phyloP scores from a whole-genome alignment of 2,797 vertebrate genomes.

The Falco columbarius region DNA sequence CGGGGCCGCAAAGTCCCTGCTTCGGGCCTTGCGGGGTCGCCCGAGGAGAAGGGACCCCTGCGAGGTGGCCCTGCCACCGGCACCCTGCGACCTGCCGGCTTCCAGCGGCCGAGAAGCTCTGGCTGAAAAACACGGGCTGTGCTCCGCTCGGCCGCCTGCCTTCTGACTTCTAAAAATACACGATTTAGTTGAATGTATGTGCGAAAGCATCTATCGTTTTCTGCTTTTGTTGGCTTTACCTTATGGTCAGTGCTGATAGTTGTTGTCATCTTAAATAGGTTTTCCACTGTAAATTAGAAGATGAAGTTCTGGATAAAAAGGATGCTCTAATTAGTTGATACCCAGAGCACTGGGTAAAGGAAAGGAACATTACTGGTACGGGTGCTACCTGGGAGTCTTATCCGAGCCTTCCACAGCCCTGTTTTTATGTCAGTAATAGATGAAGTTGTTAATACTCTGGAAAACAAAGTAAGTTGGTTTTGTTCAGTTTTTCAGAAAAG shows the following conservation, averaged over 20 bases:
- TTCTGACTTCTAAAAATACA: not conserved
- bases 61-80: accelerated
- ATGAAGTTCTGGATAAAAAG: not conserved
- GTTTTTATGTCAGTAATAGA: not conserved
- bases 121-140: not conserved
- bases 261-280: not conserved
- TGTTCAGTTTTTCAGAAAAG: not conserved
- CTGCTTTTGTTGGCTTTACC: not conserved
- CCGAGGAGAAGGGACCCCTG: not conserved
- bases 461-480: not conserved
- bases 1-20: not conserved
- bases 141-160: accelerated
- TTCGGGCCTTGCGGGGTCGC: not conserved
- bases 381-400: not conserved
- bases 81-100: too few species aligned
- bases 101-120: not conserved
- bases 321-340: not conserved
- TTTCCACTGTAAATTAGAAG: not conserved
- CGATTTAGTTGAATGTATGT: accelerated
- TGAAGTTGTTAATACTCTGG: not conserved
- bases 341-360: not conserved
- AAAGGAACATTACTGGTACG: not conserved
- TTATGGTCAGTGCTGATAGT: not conserved
- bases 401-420: not conserved
- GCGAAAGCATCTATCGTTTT: accelerated